Base-by-base conservation (phyloP, 2,888 invertebrate genomes). In the Drosophila leonis region DNA sequence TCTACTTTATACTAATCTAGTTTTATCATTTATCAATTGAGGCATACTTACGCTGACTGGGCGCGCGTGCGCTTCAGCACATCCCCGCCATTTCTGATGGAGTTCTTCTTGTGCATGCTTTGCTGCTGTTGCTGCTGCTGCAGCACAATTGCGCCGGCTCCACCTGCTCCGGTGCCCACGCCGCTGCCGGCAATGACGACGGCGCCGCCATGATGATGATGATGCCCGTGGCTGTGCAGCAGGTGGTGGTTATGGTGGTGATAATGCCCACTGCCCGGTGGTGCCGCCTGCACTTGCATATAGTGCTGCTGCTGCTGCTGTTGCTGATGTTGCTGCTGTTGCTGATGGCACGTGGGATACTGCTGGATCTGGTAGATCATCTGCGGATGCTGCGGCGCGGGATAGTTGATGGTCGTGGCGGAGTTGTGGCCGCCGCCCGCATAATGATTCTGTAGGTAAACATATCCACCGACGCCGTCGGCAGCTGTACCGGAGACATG, bases 61-160 rank as follows among this genome's bases (percentile, higher is more conserved):
- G 95, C 94, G 90, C 95, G 93, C 81, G 95, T 95, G 73, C 95
- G 94, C 91, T 96, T 95, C 80, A 95, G 92, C 61, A 95, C 94
- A 90, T 95, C 95, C 60, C 94, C 95, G 75, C 94, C 91, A 88
- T 94, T 95, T 65, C 95, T 93, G 49, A 95, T 94, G 29, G 95
- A 94, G 62, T 95, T 95, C 90, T 95, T 95, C 90, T 95, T 95
- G 90, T 94, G 94, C 80, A 95, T 92, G 57, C 94, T 94, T 12
- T 84, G 82, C n/a, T 78, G 72, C 9, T 83, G 80, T 31, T 80
- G 82, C 10, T 82, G 75, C 18, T 75, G 74, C n/a, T 68, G 73
- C 10, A 95, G 95, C 24, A 83, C 64, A 15, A 66, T 52, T 41
- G 75, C 64, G 20, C 80, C 70, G 2, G 74, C 60, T 5, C 46